Evolutionary conservation across 2,113 vertebrate species (phyloP), one percentile per base, ranked within the genome.

Genomic region (Mola mola): DNA sequence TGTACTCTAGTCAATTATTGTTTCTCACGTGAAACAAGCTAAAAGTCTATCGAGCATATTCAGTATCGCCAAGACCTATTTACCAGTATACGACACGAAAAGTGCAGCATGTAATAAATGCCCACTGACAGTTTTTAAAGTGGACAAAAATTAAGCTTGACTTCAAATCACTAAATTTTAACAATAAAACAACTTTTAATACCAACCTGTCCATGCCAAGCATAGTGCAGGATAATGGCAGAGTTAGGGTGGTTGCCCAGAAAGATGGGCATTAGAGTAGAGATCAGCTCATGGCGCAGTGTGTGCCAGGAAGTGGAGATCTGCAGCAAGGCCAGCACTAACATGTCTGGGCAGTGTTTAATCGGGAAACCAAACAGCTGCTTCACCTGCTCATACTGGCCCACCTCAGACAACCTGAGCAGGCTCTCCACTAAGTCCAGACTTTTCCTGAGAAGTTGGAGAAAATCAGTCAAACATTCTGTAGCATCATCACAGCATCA

Each of bases 161-260:
- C 13, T 33, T 33, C 3, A 33, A 33, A 43, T 31, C 1, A n/a
- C n/a, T n/a, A n/a, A n/a, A n/a, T n/a, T n/a, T n/a, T n/a, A 20
- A 26, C 4, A 43, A 4, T 1, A 17, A 17, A 9, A 29, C 4
- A 15, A 2, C 33, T n/a, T 28, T 10, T 6, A 34, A 20, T n/a
- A 72, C 94, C 75, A 65, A 98, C 97, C 94, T 99, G 96, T 68
- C 97, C 97, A 28, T 99, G 97, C 97, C 97, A 99, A 4, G 97
- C 97, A 17, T 98, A 99, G 93, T 99, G 97, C 93, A 99, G 93
- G 90, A 99, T 99, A 88, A 98, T 99, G 85, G 97, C 97, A 38
- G 97, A 98, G 90, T 99, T 99, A 47, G 97, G 97, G 78, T 99
- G 97, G 89, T 98, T 99, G 87, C 96, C 97, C 65, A 99, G 91